phyloP scores from a whole-genome alignment of 1,140 invertebrate species.

The Caerostris extrusa region DNA sequence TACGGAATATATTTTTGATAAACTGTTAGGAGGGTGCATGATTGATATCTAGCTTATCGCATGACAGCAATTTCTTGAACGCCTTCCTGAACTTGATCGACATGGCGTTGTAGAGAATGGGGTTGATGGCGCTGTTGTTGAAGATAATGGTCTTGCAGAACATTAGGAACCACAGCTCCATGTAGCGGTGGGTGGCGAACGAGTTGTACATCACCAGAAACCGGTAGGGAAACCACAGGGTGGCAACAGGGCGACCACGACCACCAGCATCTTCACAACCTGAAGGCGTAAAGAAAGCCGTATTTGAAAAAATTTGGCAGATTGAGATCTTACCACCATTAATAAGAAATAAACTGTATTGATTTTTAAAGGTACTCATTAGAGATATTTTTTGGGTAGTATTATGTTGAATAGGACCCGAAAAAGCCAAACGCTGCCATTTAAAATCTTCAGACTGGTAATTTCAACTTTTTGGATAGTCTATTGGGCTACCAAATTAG shows the following conservation, averaged over 20 bases:
- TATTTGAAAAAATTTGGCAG: no score
- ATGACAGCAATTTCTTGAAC: conserved; percentile 79
- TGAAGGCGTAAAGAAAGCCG: conserved; percentile 78
- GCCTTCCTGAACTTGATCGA: conserved; percentile 79
- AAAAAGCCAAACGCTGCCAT: no score
- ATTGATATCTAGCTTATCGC: conserved; percentile 57
- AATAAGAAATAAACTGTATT: no score
- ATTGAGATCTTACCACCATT: no score
- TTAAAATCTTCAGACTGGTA: no score
- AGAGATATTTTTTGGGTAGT: no score
- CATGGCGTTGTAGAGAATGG: conserved; percentile 79
- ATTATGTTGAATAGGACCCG: no score
- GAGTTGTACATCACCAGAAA: conserved; percentile 86
- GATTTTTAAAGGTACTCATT: no score
- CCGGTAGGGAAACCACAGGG: conserved; percentile 86
- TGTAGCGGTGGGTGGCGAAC: conserved; percentile 83
- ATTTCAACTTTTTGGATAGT: no score
- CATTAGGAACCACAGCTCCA: conserved; percentile 86
- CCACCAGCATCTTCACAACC: conserved; percentile 86
- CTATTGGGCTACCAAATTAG: no score
- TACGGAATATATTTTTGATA: no score
- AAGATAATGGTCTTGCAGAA: conserved; percentile 86
- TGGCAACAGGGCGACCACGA: conserved; percentile 86
- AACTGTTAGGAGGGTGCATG: no score
- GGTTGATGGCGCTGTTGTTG: conserved; percentile 83